A percentile compares a stretch with the other conserved stretches of the same genome.
phyloP scores from a whole-genome alignment of 2,888 invertebrate genomes.

The Magallana nippona region DNA sequence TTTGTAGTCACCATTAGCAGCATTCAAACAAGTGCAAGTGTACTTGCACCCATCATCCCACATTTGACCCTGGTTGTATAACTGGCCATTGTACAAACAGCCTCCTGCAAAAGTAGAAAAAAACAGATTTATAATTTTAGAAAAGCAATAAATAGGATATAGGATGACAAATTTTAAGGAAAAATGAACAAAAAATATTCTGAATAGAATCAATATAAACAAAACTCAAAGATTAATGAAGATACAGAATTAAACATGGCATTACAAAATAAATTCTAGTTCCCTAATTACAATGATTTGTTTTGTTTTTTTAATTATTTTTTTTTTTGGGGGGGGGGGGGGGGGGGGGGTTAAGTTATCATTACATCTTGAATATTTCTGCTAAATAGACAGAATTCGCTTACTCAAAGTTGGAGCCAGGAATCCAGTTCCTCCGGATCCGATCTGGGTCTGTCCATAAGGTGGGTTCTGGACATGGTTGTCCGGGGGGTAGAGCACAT shows the following conservation, averaged over 20 bases:
- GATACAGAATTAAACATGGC: too few species aligned
- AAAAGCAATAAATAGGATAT: too few species aligned
- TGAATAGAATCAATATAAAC: too few species aligned
- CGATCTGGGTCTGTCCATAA: conserved; percentile 54
- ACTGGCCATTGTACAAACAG: conserved; percentile 66
- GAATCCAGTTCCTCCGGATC: conserved; percentile 64
- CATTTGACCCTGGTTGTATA: conserved; percentile 67
- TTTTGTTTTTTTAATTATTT: too few species aligned
- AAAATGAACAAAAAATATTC: not conserved
- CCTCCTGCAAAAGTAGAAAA: conserved; percentile 57
- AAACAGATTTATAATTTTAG: too few species aligned
- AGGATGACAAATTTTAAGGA: too few species aligned
- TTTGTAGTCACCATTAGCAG: conserved; percentile 61
- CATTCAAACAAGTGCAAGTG: conserved; percentile 67
- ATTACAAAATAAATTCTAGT: too few species aligned
- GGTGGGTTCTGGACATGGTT: conserved; percentile 60
- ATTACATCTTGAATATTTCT: too few species aligned
- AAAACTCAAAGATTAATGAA: too few species aligned
- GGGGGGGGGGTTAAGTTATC: too few species aligned
- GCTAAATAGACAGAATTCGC: not conserved
- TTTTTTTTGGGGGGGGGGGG: too few species aligned
- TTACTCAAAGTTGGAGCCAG: conserved; percentile 63
- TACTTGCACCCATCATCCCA: conserved; percentile 70
- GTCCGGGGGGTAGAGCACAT: conserved; percentile 55
- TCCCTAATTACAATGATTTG: too few species aligned